These are phyloP conservation scores for Prinia subflava DNA, from an alignment of 2,113 vertebrate species.

Conservation along the genomic window DNA sequence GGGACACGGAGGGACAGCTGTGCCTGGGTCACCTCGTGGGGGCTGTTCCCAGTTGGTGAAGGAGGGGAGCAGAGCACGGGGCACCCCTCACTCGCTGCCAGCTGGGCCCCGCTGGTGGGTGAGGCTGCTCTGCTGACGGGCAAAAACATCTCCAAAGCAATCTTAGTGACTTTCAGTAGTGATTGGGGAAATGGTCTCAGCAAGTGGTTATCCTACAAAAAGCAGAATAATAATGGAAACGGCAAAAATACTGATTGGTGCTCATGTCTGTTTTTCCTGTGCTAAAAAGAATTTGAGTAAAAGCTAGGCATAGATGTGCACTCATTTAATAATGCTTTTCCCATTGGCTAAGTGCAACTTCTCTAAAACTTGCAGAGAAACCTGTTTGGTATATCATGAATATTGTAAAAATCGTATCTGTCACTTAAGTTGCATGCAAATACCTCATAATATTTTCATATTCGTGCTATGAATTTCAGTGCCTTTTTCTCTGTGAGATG, in stretches of 20 bases:
- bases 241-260: background rate
- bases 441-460: background rate
- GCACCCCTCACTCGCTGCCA: background rate
- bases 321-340: background rate
- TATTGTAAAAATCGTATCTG: background rate
- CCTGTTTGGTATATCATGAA: background rate
- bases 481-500: background rate
- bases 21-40: fast-evolving
- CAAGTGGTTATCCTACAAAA: background rate
- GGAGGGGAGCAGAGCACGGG: background rate
- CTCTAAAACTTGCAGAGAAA: background rate
- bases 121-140: background rate
- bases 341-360: background rate
- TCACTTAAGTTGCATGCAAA: background rate
- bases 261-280: background rate
- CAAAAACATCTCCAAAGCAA: background rate
- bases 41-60: fast-evolving
- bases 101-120: fast-evolving
- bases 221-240: background rate
- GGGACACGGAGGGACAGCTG: background rate
- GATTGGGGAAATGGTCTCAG: background rate
- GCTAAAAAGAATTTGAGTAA: background rate
- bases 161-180: background rate
- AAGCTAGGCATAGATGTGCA: background rate
- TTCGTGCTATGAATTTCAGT: background rate